Conservation (phyloP, 1,140 invertebrate species). For the Diorhabda sublineata region DNA sequence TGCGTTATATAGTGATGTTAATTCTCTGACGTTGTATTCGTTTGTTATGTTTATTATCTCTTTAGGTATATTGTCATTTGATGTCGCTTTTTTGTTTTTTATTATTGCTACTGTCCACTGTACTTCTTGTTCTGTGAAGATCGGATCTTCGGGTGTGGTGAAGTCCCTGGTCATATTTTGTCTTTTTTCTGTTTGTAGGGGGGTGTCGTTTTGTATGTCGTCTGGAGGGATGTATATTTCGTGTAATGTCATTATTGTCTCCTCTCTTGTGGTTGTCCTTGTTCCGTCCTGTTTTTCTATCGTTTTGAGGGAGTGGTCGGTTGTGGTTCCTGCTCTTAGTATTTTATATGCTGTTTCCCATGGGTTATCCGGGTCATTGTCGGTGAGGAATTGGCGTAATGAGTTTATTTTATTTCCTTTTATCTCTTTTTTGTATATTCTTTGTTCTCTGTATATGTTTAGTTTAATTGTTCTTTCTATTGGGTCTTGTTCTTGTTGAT, state of each 20-base stretch:
- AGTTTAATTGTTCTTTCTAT: neutral
- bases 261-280: neutral
- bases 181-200: neutral
- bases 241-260: neutral
- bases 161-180: neutral
- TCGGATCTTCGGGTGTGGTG: neutral
- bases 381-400: no score
- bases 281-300: neutral
- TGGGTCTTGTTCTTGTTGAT: neutral
- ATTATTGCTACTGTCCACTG: neutral
- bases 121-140: neutral
- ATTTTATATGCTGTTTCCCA: neutral
- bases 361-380: neutral
- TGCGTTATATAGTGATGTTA: neutral
- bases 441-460: neutral
- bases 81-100: slow-evolving; percentile 2
- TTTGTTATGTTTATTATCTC: neutral
- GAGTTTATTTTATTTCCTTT: neutral
- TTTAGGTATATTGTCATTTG: neutral
- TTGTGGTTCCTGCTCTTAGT: neutral
- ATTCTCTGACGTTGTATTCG: neutral
- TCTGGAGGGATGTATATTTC: neutral
- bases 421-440: neutral
- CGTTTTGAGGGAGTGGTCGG: neutral
- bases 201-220: neutral